These are phyloP conservation scores for Polyommatus icarus DNA, from an alignment of 2,888 invertebrate species.

Conservation along the genomic window DNA sequence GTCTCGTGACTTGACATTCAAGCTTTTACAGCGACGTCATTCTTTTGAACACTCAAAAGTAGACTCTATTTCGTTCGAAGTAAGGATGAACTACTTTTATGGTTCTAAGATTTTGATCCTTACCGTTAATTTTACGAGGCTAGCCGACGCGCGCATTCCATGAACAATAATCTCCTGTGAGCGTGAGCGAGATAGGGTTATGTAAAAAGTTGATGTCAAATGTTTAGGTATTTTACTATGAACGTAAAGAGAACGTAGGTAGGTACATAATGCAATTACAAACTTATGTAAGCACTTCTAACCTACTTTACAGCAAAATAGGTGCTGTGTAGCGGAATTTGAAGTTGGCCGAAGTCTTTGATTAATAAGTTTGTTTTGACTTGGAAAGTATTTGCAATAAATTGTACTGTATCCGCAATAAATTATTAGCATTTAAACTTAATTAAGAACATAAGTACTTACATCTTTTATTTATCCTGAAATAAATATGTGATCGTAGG, in stretches of 20 bases:
- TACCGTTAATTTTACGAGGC: slow-evolving; percentile 66
- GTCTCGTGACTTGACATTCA: slow-evolving; percentile 61
- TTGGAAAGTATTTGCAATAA: slow-evolving; percentile 9
- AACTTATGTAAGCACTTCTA: slow-evolving; percentile 71
- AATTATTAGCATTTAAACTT: not conserved
- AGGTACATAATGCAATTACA: slow-evolving; percentile 74
- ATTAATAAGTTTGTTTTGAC: not conserved
- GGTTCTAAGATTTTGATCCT: slow-evolving; percentile 49
- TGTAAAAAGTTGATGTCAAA: slow-evolving; percentile 77
- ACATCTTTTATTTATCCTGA: not conserved
- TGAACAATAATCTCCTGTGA: slow-evolving; percentile 69
- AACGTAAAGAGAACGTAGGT: slow-evolving; percentile 70
- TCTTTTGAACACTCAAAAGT: slow-evolving; percentile 48
- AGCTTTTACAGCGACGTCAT: slow-evolving; percentile 41
- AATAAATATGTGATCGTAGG: not conserved
- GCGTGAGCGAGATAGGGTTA: slow-evolving; percentile 68
- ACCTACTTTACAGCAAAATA: slow-evolving; percentile 62
- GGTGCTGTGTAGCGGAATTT: slow-evolving; percentile 46
- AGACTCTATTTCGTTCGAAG: slow-evolving; percentile 46
- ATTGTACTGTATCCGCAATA: not conserved
- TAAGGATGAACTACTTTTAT: slow-evolving; percentile 44
- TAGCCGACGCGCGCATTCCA: slow-evolving; percentile 79
- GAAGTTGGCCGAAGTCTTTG: not conserved
- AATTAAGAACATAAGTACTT: too few species aligned
- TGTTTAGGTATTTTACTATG: slow-evolving; percentile 78